Evolutionary conservation across 2,888 invertebrate species (phyloP), one percentile per base, ranked within the genome.

Genomic region (Branchipolynoe longqiensis): DNA sequence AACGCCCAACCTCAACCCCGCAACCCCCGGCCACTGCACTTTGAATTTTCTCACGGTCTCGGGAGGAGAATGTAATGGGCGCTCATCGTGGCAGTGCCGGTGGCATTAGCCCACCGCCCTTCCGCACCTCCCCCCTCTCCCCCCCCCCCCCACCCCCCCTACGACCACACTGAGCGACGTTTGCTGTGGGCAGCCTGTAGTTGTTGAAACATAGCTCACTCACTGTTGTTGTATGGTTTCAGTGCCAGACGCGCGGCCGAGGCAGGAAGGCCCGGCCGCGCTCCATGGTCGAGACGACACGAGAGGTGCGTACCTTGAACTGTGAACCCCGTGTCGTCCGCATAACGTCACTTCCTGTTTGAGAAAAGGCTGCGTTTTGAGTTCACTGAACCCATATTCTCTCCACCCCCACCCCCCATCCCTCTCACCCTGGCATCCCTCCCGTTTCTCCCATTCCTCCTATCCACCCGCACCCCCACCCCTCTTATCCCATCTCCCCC

Each of bases 311-410:
- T 69, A 69, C 36, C 38, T 12, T 69, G 22, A 69, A 33, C 38
- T 36, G 14, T 69, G 69, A 69, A 4, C 69, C 38, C 36, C 1
- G 36, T 38, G 33, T 38, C 69, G 38, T 31, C 36, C 33, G 36
- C 69, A 69, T 69, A 38, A 69, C 69, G 69, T 36, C 69, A 69
- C 18, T 69, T 69, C 69, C 69, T 31, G 69, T n/a, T 33, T 69
- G 8, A 36, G 69, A 38, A 18, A 69, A 33, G n/a, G 38, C 38
- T 69, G 14, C 38, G 18, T 38, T 69, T 69, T 69, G 69, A 36
- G 38, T 12, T 12, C 12, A 3, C 36, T 33, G 33, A 12, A 33
- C 69, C 69, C 38, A 0, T n/a, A 8, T 69, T 69, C 38, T 69
- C 69, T n/a, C n/a, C n/a, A n/a, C n/a, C n/a, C n/a, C n/a, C n/a